These are phyloP conservation scores for Pelochelys cantorii DNA, from an alignment of 2,797 vertebrate species.

Conservation along the genomic window DNA sequence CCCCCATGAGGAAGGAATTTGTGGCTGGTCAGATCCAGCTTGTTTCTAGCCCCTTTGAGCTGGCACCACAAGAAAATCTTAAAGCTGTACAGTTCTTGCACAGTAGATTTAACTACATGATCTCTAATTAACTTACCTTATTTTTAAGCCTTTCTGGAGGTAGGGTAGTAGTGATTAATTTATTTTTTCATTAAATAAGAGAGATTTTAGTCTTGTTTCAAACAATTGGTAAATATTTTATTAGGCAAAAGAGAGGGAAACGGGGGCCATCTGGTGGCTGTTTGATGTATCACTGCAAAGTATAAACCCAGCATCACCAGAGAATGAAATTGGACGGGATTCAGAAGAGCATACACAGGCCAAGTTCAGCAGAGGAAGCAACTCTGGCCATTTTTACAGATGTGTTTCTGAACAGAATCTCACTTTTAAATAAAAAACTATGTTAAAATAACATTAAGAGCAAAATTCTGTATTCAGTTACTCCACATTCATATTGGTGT, in stretches of 20 bases:
- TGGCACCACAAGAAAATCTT: constrained; percentile 52
- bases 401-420: neutral
- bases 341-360: neutral
- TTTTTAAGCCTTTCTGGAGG: constrained; percentile 63
- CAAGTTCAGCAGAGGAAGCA: neutral
- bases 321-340: neutral
- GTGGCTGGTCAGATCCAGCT: constrained; percentile 35
- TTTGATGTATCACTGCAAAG: constrained; percentile 38
- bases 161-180: constrained; percentile 18
- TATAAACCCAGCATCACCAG: neutral
- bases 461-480: neutral
- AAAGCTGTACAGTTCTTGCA: constrained; percentile 30
- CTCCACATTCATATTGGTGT: too few relatives aligned
- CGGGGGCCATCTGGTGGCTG: constrained; percentile 69
- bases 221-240: constrained; percentile 39
- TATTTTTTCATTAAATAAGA: constrained; percentile 60
- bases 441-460: neutral
- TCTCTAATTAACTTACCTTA: constrained; percentile 68
- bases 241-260: neutral
- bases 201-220: constrained; percentile 65
- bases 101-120: constrained; percentile 56
- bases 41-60: constrained; percentile 7
- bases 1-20: neutral
- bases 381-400: neutral
- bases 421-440: neutral